Evolutionary conservation across 1,140 invertebrate species (phyloP).

Genomic region (Meloidogyne hapla): DNA sequence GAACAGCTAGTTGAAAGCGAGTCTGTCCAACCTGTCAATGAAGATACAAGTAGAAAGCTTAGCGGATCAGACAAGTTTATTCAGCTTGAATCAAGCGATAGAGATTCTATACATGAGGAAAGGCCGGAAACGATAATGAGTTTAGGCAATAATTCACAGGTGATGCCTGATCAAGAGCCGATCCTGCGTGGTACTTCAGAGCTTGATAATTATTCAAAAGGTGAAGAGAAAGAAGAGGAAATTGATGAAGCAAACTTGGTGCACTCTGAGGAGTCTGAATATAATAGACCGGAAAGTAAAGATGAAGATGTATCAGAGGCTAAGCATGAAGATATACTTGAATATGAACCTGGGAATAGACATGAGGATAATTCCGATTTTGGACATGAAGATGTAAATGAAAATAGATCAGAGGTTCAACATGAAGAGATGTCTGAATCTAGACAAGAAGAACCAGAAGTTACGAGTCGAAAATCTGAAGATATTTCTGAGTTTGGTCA

Average conservation of each 20-base stretch:
- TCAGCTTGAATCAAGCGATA: neutral
- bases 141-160: neutral
- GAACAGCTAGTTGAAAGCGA: neutral
- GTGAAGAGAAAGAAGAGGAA: neutral
- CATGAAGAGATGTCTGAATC: neutral
- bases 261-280: neutral
- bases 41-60: neutral
- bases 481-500: neutral
- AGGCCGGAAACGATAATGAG: neutral
- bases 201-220: neutral
- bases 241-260: neutral
- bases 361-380: neutral
- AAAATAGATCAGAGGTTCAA: neutral
- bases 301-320: neutral
- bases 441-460: neutral
- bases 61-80: neutral
- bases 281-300: neutral
- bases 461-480: neutral
- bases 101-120: neutral
- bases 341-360: neutral
- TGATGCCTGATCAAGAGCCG: neutral
- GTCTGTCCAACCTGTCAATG: neutral
- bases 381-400: neutral
- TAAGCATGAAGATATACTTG: neutral
- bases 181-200: neutral